Conservation (phyloP, 92 coral and sea anemone species). For the Anthopleura xanthogrammica region DNA sequence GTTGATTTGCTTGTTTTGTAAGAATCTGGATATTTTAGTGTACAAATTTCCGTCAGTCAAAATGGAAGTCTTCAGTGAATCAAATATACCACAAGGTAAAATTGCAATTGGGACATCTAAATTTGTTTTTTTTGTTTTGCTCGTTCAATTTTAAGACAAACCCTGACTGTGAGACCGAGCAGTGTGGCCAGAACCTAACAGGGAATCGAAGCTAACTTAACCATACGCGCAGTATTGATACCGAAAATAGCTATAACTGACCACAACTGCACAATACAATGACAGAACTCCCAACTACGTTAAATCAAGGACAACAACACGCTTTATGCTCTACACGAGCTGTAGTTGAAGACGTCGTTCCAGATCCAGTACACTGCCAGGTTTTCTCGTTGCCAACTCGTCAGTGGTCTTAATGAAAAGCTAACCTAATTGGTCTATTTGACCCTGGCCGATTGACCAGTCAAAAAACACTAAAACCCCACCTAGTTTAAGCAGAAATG, state of each 20-base stretch:
- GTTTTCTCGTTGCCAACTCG: background rate
- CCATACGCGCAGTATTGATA: background rate
- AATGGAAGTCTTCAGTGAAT: too few species aligned
- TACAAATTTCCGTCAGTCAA: too few species aligned
- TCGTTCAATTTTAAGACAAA: background rate
- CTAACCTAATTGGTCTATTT: background rate
- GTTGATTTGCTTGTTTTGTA: too few species aligned
- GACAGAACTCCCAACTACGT: background rate
- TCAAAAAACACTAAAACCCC: background rate
- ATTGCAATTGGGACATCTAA: too few species aligned
- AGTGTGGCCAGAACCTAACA: background rate
- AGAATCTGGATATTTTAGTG: too few species aligned
- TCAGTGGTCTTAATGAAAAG: background rate
- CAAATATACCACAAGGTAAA: too few species aligned
- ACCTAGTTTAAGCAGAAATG: background rate
- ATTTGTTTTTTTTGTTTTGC: too few species aligned
- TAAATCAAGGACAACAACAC: background rate
- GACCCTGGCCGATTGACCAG: background rate
- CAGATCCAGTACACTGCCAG: background rate
- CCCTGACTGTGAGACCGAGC: constrained; percentile 1
- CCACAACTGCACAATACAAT: constrained; percentile 3
- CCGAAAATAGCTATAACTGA: background rate
- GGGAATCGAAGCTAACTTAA: too few species aligned
- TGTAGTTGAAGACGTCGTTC: background rate
- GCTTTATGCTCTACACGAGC: background rate